Base-by-base conservation (phyloP, 2,888 invertebrate species). In the Lacanobia oleracea region DNA sequence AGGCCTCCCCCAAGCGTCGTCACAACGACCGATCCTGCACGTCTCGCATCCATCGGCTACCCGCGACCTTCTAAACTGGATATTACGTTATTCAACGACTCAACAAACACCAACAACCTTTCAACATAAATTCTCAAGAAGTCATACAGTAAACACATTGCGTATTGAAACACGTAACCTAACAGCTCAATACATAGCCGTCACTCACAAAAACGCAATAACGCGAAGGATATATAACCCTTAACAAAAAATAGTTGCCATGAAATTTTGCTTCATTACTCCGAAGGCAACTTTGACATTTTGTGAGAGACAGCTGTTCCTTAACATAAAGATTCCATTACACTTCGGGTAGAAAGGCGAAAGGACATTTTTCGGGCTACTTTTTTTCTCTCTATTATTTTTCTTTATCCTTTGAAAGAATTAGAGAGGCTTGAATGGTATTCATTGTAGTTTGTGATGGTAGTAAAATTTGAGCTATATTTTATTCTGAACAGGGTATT, bases 191-290 rank as follows among this genome's bases (percentile, higher is more conserved):
- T 67, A 72, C 40, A 75, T 81, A 59, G 33, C 23, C 27, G 53
- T 77, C 63, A 67, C 27, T 50, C 68, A 61, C 57, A 82, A 82
- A 71, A 81, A 82, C 60, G 66, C 82, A 73, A 82, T 77, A 82
- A 70, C 53, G 57, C 37, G n/a, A 53, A 43, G 68, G 51, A 65
- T 33, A 62, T 69, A 45, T 33, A 66, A 48, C 63, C 60, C 56
- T 71, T 74, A 61, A 77, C 82, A 85, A 87, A 87, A 80, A 84
- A 78, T 73, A 75, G 77, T 85, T 74, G 62, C 72, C 53, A 76
- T 72, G 65, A 83, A 81, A 84, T 81, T 77, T 75, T 80, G 83
- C 84, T 88, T 86, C 85, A 87, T 89, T 89, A 86, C 75, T 67
- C 67, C 45, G 65, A 77, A 72, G 67, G 75, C 70, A 81, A 83